Evolutionary conservation across 2,888 invertebrate genomes (phyloP).

Genomic region (Encarsia formosa): DNA sequence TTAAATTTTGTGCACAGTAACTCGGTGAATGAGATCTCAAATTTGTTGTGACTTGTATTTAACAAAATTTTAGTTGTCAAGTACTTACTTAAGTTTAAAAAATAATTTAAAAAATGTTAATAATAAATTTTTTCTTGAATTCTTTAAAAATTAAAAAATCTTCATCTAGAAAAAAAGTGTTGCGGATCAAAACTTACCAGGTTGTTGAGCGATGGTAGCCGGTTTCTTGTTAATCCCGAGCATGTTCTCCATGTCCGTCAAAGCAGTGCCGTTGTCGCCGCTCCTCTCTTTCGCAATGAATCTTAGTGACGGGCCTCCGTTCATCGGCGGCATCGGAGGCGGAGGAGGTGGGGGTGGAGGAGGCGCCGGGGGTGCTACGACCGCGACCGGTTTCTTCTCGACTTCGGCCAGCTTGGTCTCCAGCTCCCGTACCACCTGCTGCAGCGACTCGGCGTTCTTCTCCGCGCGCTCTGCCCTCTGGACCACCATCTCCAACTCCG

Average conservation of each 20-base stretch:
- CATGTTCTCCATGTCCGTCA: constrained; percentile 58
- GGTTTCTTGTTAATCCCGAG: constrained; percentile 58
- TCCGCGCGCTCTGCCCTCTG: constrained; percentile 62
- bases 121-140: no score
- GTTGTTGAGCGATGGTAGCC: constrained; percentile 57
- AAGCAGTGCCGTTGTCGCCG: constrained; percentile 44
- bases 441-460: constrained; percentile 47
- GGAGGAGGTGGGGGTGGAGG: constrained; percentile 53
- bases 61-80: no score
- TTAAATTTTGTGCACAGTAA: no score
- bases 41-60: no score
- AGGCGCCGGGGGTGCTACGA: constrained; percentile 53
- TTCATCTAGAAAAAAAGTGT: constrained; percentile 1
- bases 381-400: constrained; percentile 36
- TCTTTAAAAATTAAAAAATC: no score
- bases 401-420: constrained; percentile 40
- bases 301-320: constrained; percentile 39
- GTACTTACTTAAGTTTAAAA: no score
- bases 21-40: no score
- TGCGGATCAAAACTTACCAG: constrained; percentile 45
- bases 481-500: constrained; percentile 61
- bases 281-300: constrained; percentile 44
- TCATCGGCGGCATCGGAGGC: constrained; percentile 51
- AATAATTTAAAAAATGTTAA: no score
- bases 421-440: constrained; percentile 34